phyloP scores from a whole-genome alignment of 2,113 vertebrate species.

The Cercopithecus mona region DNA sequence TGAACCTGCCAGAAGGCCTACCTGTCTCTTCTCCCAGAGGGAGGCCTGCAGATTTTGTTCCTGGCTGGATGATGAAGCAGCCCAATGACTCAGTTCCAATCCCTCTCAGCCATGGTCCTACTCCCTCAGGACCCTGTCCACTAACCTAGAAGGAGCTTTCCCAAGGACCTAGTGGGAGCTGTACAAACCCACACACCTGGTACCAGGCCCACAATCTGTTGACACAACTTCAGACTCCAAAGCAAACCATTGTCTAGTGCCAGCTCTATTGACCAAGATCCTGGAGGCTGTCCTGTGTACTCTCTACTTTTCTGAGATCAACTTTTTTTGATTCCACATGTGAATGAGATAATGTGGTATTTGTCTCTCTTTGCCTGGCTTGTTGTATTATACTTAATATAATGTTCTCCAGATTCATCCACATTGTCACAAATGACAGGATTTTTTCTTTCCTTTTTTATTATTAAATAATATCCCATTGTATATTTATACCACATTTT shows the following conservation, averaged over 20 bases:
- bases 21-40: too few relatives aligned
- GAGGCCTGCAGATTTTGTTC: background rate
- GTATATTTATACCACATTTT: background rate
- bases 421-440: background rate
- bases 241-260: too few relatives aligned
- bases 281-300: background rate
- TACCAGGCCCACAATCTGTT: background rate
- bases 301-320: background rate
- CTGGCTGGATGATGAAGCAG: background rate
- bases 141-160: background rate
- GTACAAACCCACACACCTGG: background rate
- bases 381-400: background rate
- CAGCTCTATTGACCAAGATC: background rate
- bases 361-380: background rate
- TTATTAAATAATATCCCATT: background rate
- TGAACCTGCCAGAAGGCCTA: too few relatives aligned
- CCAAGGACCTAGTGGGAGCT: background rate
- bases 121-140: fast-evolving
- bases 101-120: background rate
- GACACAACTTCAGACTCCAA: too few relatives aligned
- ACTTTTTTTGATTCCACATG: background rate
- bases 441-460: background rate
- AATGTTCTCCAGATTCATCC: background rate
- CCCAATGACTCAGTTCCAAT: too few relatives aligned
- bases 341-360: background rate